Base-by-base conservation (phyloP, 1,140 invertebrate genomes). In the Drosophila sp. region DNA sequence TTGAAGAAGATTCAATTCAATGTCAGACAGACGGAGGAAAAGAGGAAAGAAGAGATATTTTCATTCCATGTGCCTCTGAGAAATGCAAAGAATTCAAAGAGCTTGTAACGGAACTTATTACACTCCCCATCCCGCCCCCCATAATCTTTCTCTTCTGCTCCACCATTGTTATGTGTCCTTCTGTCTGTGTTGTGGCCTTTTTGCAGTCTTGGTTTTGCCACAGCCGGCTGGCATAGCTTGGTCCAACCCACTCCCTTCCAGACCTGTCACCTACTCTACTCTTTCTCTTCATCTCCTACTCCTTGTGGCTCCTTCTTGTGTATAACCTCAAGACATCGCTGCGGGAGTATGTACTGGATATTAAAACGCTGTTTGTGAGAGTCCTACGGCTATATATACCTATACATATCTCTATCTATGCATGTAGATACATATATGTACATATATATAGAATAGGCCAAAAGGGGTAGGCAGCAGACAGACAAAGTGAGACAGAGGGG, bases 21-120 rank as follows among this genome's bases (percentile, higher is more conserved):
- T 57, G 57, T 29, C 56, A 32, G n/a, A 32, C 27, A 27, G 8
- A 35, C 38, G 23, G 10, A 23, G 29, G 29, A 25, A 7, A 4
- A 10, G 29, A 40, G 5, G 3, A 10, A 8, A 7, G 72, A 6
- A 62, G 66, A 81, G 66, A 81, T 60, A 58, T 75, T 75, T 81
- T 75, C 65, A 66, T 77, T 76, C 71, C 56, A 58, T 58, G 17
- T 44, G n/a, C 60, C 66, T 60, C 41, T 57, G 54, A 23, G 75
- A 66, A 83, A 82, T 66, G 79, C 61, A n/a, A 71, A 69, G 75
- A 86, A 87, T 86, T 69, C 70, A 70, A 58, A 72, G 58, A 79
- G 66, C 79, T 63, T 72, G 79, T 80, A 79, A 72, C 82, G 79
- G 83, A 87, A 87, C 83, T 68, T 79, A 76, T 86, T 86, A 82